Evolutionary conservation across 2,113 vertebrate genomes (phyloP), one percentile per base, ranked within the genome.

Genomic region (Ptyas mucosa): DNA sequence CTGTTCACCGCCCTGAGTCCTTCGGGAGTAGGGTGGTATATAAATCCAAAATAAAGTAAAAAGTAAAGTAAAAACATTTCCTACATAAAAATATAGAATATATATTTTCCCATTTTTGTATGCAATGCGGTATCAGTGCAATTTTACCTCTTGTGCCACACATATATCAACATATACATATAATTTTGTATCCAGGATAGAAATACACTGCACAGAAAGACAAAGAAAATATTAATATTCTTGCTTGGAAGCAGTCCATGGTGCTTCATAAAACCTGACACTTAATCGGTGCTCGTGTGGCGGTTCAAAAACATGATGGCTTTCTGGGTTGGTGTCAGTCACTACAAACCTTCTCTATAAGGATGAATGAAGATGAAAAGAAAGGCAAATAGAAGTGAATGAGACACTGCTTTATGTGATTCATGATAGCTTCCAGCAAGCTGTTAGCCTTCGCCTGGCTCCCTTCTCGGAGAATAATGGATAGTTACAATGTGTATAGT

Each of bases 321-420:
- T 97, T 91, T 93, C 49, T 0, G 54, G 93, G 96, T 96, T 85
- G 94, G 96, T 98, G 98, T 98, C 98, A 98, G 97, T 94, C 98
- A 98, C 97, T 94, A 7, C 96, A 94, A 92, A 97, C 94, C 97
- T 97, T 98, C 97, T 98, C 98, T 97, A 98, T 98, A 91, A 98
- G 98, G 98, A 98, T 99, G 98, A 99, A 99, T 99, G 98, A 99
- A 99, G 98, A 99, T 98, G 97, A 98, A 98, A 98, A 98, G 98
- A 96, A 97, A 98, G 98, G 98, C 98, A 98, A 98, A 98, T 98
- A 97, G 97, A 98, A 98, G 98, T 96, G 97, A 97, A 97, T 96
- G 98, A 98, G 98, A 97, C 98, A 94, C 97, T 96, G 95, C 98
- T 98, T 97, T 96, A 96, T 96, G 98, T 99, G 98, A 99, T 99